Evolutionary conservation across 2,113 vertebrate genomes (phyloP).

Genomic region (Coptodon rendalli): DNA sequence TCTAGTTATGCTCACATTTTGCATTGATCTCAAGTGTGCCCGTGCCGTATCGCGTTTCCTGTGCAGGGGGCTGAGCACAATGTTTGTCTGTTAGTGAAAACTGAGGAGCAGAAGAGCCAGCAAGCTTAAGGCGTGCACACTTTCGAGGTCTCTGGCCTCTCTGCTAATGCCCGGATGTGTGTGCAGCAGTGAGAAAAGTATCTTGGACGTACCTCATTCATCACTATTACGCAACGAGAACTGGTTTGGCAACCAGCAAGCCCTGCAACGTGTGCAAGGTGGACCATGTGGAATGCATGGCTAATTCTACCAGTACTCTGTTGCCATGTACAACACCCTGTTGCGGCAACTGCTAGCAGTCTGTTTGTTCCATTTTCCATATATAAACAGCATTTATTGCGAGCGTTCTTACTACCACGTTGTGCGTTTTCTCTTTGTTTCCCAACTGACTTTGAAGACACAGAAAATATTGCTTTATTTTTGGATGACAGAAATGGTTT

Average conservation of each 20-base stretch:
- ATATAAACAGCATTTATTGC: neutral
- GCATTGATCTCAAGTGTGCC: neutral
- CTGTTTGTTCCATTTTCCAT: neutral
- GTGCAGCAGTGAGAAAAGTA: neutral
- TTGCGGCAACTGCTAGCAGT: neutral
- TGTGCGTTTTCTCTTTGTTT: neutral
- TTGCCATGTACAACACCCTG: neutral
- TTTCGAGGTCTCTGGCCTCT: neutral
- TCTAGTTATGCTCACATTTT: neutral
- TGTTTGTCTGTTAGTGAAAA: conserved; percentile 4
- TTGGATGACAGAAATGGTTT: neutral
- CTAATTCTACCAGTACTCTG: neutral
- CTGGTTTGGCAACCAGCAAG: conserved; percentile 50
- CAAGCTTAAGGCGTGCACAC: neutral
- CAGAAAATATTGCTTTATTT: neutral
- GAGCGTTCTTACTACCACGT: neutral
- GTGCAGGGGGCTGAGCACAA: neutral
- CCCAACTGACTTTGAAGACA: neutral
- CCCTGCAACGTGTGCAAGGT: conserved; percentile 24
- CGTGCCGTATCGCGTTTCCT: conserved; percentile 24
- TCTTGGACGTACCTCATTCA: conserved; percentile 1
- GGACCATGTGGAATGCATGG: conserved; percentile 42
- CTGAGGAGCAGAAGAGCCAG: neutral
- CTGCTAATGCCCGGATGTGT: neutral
- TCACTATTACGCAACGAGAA: conserved; percentile 51